A percentile compares a stretch with the other conserved stretches of the same genome.
phyloP scores from a whole-genome alignment of 2,797 vertebrate genomes.

The Malacoctenus gilli region DNA sequence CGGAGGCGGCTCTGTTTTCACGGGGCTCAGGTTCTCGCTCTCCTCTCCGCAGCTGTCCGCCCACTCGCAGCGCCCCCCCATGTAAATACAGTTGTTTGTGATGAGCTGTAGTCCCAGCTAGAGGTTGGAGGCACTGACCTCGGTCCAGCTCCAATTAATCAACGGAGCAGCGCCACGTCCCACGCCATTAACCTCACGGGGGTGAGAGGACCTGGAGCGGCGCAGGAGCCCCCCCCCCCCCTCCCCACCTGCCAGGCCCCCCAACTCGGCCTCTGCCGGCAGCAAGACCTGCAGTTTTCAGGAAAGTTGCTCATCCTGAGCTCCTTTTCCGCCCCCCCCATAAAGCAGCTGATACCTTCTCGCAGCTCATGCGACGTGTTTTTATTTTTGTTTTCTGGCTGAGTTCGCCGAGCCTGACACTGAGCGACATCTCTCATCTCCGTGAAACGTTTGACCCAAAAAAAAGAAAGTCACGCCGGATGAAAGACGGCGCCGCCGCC shows the following conservation, averaged over 20 bases:
- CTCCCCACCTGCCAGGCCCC: slow-evolving; percentile 15
- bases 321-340: no score
- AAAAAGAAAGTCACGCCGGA: not conserved
- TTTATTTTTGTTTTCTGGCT: not conserved
- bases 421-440: not conserved
- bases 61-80: slow-evolving; percentile 41
- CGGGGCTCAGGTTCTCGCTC: slow-evolving; percentile 35
- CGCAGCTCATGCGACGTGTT: not conserved
- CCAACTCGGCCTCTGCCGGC: no score
- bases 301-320: no score
- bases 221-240: no score
- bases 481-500: not conserved
- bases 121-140: slow-evolving; percentile 69
- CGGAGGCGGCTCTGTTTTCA: slow-evolving; percentile 44
- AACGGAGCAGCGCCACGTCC: slow-evolving; percentile 44
- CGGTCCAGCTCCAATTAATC: slow-evolving; percentile 71
- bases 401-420: not conserved
- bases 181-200: slow-evolving; percentile 68
- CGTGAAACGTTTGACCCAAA: not conserved
- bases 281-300: no score
- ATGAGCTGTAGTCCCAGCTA: slow-evolving; percentile 45
- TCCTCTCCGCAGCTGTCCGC: slow-evolving; percentile 40
- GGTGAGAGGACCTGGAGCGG: slow-evolving; percentile 53
- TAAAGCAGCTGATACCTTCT: not conserved
- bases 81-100: slow-evolving; percentile 75